These are phyloP conservation scores for Drosophila nigrodunni DNA, from an alignment of 1,140 invertebrate species.

Conservation along the genomic window DNA sequence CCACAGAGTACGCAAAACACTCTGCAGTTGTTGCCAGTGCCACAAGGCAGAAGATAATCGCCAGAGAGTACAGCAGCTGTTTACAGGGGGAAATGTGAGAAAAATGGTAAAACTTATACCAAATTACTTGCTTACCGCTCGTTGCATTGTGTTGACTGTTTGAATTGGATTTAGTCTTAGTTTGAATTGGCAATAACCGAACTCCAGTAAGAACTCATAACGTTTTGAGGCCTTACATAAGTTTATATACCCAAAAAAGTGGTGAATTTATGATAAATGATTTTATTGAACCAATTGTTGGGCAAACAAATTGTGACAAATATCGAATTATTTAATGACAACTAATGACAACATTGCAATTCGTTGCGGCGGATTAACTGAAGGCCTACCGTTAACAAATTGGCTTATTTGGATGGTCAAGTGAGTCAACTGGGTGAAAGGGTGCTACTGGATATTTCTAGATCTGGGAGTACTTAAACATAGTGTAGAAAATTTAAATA, in stretches of 20 bases:
- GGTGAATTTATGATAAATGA: constrained; percentile 44
- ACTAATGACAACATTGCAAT: constrained; percentile 42
- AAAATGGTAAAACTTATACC: background rate
- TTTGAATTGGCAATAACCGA: constrained; percentile 73
- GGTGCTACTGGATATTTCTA: background rate
- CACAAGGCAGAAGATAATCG: constrained; percentile 36
- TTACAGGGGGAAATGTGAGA: background rate
- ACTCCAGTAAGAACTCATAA: constrained; percentile 80
- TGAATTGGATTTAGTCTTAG: constrained; percentile 74
- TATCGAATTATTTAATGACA: constrained; percentile 23
- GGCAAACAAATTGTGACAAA: constrained; percentile 26
- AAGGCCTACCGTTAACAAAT: constrained; percentile 30
- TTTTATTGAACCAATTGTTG: constrained; percentile 37
- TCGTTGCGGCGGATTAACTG: constrained; percentile 36
- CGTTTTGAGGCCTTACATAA: constrained; percentile 29
- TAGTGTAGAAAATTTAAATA: too few relatives aligned
- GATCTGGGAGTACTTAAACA: background rate
- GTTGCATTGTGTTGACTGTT: constrained; percentile 51
- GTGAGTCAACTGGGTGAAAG: constrained; percentile 1
- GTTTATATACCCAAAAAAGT: constrained; percentile 62
- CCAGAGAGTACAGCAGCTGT: constrained; percentile 66
- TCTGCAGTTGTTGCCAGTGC: constrained; percentile 14
- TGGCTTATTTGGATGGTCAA: background rate
- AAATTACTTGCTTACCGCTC: constrained; percentile 42
- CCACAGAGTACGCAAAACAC: background rate